A percentile compares a stretch with the other conserved stretches of the same genome.
Conservation (phyloP, 2,797 vertebrate species). For the Pseudopleuronectes americanus region DNA sequence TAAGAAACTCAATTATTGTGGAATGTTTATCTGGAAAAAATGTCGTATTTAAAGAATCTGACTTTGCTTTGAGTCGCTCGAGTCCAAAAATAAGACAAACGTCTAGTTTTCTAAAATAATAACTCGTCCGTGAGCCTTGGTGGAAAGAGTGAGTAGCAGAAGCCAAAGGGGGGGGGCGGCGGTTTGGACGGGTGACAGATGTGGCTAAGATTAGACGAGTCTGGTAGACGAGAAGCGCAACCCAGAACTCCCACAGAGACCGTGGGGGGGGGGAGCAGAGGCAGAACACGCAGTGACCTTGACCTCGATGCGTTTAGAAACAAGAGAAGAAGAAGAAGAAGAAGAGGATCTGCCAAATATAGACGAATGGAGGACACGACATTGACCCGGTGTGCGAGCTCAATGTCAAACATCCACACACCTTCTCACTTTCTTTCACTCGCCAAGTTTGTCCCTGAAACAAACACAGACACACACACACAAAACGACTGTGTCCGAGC, state of each 20-base stretch:
- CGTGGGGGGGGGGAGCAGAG: constrained; percentile 25
- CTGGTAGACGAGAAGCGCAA: constrained; percentile 53
- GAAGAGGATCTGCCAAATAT: constrained; percentile 1
- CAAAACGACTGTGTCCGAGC: background rate
- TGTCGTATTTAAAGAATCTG: background rate
- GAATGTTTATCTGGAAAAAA: background rate
- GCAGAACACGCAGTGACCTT: constrained; percentile 42
- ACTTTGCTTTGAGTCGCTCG: background rate
- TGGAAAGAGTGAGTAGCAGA: constrained; percentile 28
- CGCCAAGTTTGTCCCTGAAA: background rate
- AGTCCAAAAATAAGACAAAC: background rate
- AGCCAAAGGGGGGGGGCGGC: constrained; percentile 2
- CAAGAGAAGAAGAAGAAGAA: background rate
- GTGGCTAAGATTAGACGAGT: constrained; percentile 61
- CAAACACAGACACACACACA: background rate
- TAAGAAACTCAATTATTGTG: background rate
- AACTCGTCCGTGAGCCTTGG: background rate
- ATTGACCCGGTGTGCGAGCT: background rate
- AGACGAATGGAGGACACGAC: background rate
- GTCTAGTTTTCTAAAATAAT: background rate
- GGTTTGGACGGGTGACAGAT: constrained; percentile 56
- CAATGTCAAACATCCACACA: background rate
- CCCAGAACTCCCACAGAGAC: constrained; percentile 70
- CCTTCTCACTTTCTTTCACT: background rate
- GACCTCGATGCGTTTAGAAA: constrained; percentile 36